These are phyloP conservation scores for Caenorhabditis sp. DNA, from an alignment of 2,888 invertebrate genomes.

Conservation along the genomic window DNA sequence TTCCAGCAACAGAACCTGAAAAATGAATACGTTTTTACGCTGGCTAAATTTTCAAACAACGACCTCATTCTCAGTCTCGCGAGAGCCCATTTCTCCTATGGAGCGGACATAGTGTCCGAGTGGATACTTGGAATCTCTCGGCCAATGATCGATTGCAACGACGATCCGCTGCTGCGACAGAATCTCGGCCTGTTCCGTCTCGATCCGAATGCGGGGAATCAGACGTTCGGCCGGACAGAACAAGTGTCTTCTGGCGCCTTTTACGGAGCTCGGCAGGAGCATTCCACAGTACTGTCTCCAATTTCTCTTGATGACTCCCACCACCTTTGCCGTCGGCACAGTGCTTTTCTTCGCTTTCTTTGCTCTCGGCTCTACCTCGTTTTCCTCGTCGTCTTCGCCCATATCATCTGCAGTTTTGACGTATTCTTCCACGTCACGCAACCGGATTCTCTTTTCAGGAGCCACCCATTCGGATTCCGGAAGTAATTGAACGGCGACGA, in stretches of 20 bases:
- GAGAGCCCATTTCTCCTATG: constrained; percentile 92
- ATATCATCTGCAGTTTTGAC: constrained; percentile 64
- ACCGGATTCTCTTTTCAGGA: constrained; percentile 81
- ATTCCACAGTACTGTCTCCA: constrained; percentile 99
- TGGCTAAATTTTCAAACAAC: too few species aligned
- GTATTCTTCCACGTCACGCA: constrained; percentile 67
- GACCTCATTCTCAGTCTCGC: constrained; percentile 96
- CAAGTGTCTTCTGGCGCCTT: constrained; percentile 84
- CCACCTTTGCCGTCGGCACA: constrained; percentile 86
- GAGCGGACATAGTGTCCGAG: constrained; percentile 90
- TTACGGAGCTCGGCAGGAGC: constrained; percentile 83
- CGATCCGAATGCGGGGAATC: constrained; percentile 94
- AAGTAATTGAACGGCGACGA: constrained; percentile 91
- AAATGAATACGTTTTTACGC: too few species aligned
- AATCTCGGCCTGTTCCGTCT: constrained; percentile 83
- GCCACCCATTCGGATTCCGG: constrained; percentile 91
- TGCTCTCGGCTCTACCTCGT: constrained; percentile 56
- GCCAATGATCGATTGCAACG: constrained; percentile 97
- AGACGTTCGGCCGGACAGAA: constrained; percentile 95
- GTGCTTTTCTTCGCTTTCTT: constrained; percentile 62
- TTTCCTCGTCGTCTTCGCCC: constrained; percentile 70
- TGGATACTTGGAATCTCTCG: constrained; percentile 81
- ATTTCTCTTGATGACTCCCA: constrained; percentile 95
- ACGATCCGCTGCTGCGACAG: constrained; percentile 85
- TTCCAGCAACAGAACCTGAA: constrained; percentile 90